These are phyloP conservation scores for Carlito syrichta DNA, from an alignment of 2,113 vertebrate species.

Conservation along the genomic window DNA sequence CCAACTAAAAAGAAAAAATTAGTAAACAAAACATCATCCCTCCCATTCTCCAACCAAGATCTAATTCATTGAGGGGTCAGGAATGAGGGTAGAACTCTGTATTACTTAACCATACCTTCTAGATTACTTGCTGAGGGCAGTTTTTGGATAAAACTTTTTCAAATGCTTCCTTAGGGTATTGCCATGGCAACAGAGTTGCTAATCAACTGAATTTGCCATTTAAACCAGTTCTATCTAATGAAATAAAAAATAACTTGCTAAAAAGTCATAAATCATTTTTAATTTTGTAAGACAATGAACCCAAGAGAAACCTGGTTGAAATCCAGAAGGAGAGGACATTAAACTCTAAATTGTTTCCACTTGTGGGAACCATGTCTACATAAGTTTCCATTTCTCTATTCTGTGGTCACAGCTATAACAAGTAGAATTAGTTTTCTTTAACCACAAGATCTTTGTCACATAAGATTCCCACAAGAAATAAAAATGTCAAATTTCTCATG, in stretches of 20 bases:
- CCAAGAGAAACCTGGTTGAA: background rate
- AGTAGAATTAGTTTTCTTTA: conserved; percentile 24
- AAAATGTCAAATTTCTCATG: conserved; percentile 20
- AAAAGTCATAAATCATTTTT: background rate
- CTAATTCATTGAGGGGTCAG: background rate
- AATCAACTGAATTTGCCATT: background rate
- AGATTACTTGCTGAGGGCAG: background rate
- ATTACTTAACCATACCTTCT: background rate
- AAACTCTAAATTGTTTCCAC: background rate
- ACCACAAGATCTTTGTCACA: background rate
- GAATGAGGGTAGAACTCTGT: background rate
- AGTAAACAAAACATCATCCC: background rate
- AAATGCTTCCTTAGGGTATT: background rate
- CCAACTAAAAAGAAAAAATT: too few species aligned
- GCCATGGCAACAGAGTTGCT: too few species aligned
- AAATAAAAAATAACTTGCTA: background rate
- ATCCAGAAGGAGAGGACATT: background rate
- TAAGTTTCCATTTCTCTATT: background rate
- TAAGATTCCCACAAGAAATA: conserved; percentile 16
- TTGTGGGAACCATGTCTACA: too few species aligned
- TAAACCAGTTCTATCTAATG: background rate
- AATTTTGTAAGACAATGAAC: background rate
- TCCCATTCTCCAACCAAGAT: background rate
- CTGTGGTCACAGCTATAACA: background rate
- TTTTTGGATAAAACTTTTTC: background rate